Conservation (phyloP, 1,140 invertebrate genomes). For the Anastrepha ludens region DNA sequence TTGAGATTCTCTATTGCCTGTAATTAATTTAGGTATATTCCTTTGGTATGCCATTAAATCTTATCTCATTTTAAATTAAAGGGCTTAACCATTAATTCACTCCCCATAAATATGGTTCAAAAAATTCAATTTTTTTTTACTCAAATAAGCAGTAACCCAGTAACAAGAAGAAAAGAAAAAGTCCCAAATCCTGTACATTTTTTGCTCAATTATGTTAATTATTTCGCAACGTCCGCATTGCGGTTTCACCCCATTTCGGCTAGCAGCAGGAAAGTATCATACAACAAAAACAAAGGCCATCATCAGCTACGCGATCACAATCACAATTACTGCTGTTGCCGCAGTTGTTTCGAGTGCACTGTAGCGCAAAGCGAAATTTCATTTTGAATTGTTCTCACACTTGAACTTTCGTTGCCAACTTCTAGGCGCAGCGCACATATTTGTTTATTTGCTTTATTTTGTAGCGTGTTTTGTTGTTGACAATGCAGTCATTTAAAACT, state of each 20-base stretch:
- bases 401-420: conserved; percentile 29
- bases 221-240: neutral
- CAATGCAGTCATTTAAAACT: conserved; percentile 1
- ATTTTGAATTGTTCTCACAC: conserved; percentile 25
- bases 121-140: too few species aligned
- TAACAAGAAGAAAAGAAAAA: too few species aligned
- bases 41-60: too few species aligned
- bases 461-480: neutral
- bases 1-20: too few species aligned
- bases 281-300: neutral
- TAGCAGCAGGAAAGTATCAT: neutral
- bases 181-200: neutral
- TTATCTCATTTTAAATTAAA: too few species aligned
- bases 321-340: neutral
- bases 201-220: conserved; percentile 16
- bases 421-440: neutral
- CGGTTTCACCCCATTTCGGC: neutral
- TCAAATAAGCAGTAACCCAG: too few species aligned
- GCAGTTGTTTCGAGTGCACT: conserved; percentile 31
- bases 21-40: too few species aligned
- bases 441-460: neutral
- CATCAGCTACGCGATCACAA: neutral
- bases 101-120: too few species aligned
- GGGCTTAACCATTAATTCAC: too few species aligned
- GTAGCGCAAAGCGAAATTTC: conserved; percentile 19